Conservation (phyloP, 2,113 vertebrate genomes). For the Clinocottus analis region DNA sequence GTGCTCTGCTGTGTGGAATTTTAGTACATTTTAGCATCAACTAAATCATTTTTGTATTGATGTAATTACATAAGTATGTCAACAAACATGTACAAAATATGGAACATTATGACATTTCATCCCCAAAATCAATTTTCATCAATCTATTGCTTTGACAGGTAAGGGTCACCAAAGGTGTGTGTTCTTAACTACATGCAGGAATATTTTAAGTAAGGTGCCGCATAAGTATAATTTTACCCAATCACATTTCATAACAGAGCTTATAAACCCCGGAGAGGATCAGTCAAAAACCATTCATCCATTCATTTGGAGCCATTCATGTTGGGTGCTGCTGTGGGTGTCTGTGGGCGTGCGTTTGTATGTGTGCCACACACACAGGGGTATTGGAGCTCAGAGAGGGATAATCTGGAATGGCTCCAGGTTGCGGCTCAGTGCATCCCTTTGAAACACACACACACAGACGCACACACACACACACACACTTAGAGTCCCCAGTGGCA, state of each 20-base stretch:
- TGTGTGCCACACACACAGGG: constrained; percentile 8
- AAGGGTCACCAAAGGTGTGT: background rate
- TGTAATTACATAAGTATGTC: background rate
- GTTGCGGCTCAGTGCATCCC: constrained; percentile 53
- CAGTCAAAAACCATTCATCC: constrained; percentile 32
- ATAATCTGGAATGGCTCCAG: constrained; percentile 61
- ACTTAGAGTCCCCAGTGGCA: constrained; percentile 32
- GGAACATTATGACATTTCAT: background rate
- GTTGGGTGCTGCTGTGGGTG: constrained; percentile 9
- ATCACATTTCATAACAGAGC: constrained; percentile 27
- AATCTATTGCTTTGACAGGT: background rate
- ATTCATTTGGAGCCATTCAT: constrained; percentile 38
- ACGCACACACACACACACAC: constrained; percentile 28
- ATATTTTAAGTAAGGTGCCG: background rate
- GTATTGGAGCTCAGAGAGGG: constrained; percentile 51
- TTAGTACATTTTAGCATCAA: background rate
- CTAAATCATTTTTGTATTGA: no score
- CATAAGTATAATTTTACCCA: constrained; percentile 4
- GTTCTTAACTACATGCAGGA: background rate
- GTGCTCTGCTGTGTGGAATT: background rate
- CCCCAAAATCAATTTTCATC: background rate
- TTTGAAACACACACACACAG: constrained; percentile 33
- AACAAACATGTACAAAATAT: background rate
- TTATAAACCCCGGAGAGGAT: constrained; percentile 28
- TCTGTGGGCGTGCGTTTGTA: constrained; percentile 17